Percentiles rank a stretch among this genome's conserved stretches.
Conservation (phyloP, 2,888 invertebrate genomes). For the Hypselothyrea guttata region DNA sequence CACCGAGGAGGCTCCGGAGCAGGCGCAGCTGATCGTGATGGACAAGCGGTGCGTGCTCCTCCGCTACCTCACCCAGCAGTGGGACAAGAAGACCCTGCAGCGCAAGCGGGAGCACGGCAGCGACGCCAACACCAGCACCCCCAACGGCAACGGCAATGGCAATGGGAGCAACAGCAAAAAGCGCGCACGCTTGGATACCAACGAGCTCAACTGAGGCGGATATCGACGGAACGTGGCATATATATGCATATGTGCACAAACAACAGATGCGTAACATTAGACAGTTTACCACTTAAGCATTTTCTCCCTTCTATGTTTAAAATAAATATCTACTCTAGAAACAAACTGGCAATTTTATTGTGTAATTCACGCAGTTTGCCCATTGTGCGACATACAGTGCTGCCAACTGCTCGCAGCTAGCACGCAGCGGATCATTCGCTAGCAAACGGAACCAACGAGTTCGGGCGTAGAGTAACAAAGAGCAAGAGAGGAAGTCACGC, state of each 20-base stretch:
- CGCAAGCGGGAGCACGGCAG: conserved; percentile 78
- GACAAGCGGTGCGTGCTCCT: conserved; percentile 97
- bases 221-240: too few relatives aligned
- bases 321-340: too few relatives aligned
- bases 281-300: conserved; percentile 11
- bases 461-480: too few relatives aligned
- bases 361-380: too few relatives aligned
- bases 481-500: too few relatives aligned
- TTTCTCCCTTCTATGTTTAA: conserved; percentile 32
- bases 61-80: conserved; percentile 96
- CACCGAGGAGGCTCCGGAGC: conserved; percentile 90
- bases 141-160: conserved; percentile 43
- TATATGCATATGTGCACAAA: neutral
- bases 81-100: conserved; percentile 91
- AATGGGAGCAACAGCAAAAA: conserved; percentile 79
- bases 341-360: too few relatives aligned
- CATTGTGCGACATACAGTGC: too few relatives aligned
- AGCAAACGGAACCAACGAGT: too few relatives aligned
- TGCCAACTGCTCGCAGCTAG: too few relatives aligned
- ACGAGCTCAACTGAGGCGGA: conserved; percentile 71
- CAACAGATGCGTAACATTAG: conserved; percentile 5
- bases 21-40: conserved; percentile 95
- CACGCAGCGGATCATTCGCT: too few relatives aligned
- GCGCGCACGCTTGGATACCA: conserved; percentile 78
- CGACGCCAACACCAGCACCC: conserved; percentile 37